Conservation (phyloP, 2,888 invertebrate species). For the Eupithecia insigniata region DNA sequence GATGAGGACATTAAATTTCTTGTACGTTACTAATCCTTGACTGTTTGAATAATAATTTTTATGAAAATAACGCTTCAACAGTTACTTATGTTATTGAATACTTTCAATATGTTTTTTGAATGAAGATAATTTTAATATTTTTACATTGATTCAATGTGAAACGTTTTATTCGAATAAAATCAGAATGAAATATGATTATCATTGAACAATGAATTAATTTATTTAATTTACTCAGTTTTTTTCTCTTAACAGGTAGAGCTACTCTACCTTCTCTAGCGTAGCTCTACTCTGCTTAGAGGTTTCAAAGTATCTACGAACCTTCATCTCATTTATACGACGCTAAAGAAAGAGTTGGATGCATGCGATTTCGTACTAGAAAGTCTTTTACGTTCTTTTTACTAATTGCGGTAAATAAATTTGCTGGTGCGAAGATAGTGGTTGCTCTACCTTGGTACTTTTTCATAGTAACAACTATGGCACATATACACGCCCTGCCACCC, state of each 20-base stretch:
- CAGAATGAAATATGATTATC: background rate
- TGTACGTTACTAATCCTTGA: background rate
- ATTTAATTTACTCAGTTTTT: no score
- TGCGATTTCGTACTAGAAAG: background rate
- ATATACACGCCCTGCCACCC: background rate
- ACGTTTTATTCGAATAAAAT: background rate
- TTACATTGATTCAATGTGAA: background rate
- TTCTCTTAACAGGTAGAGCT: no score
- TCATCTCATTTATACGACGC: background rate
- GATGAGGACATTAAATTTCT: conserved; percentile 12
- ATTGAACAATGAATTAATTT: background rate
- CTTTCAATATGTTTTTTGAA: background rate
- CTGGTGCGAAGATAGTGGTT: background rate
- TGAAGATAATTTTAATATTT: background rate
- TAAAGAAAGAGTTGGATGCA: background rate
- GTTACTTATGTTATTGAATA: no score
- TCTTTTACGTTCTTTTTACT: background rate
- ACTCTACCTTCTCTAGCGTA: background rate
- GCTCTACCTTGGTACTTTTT: background rate
- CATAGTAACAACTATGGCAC: background rate
- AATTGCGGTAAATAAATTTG: background rate
- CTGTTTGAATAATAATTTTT: background rate
- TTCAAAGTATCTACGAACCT: background rate
- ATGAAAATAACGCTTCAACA: background rate
- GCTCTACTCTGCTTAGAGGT: background rate